Evolutionary conservation across 2,113 vertebrate species (phyloP).

Genomic region (Phocoena phocoena): DNA sequence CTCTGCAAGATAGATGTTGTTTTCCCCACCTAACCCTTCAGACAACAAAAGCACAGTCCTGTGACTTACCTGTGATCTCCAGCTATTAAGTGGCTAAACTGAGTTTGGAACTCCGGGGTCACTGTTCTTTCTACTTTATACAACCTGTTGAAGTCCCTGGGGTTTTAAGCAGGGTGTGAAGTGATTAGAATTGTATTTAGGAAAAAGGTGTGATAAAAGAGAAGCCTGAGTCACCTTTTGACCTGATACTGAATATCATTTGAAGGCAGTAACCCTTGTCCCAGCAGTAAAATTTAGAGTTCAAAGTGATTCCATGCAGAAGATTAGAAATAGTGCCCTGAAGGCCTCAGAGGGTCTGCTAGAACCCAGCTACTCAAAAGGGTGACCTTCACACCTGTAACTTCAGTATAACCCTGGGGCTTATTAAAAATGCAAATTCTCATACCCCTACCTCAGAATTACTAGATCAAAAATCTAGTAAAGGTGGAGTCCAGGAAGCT

Average conservation of each 20-base stretch:
- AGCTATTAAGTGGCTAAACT: background rate
- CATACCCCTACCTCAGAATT: background rate
- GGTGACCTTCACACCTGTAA: background rate
- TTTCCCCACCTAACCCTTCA: background rate
- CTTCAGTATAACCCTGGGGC: background rate
- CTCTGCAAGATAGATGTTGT: background rate
- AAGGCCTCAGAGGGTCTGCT: background rate
- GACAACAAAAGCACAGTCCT: background rate
- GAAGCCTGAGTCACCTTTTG: background rate
- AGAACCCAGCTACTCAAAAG: background rate
- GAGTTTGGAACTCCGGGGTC: background rate
- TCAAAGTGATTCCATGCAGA: background rate
- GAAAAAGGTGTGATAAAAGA: background rate
- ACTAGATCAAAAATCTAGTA: background rate
- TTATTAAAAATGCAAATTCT: background rate
- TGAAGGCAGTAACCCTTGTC: background rate
- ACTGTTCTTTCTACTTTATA: background rate
- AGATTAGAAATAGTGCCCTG: background rate
- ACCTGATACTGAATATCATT: background rate
- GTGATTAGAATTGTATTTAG: constrained; percentile 1
- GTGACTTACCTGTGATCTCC: background rate
- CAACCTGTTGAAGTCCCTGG: background rate
- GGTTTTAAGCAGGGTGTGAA: background rate
- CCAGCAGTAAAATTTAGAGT: background rate
- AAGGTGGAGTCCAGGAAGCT: background rate